A percentile compares a stretch with the other conserved stretches of the same genome.
Evolutionary conservation across 2,113 vertebrate genomes (phyloP).

Genomic region (Pseudorasbora parva): DNA sequence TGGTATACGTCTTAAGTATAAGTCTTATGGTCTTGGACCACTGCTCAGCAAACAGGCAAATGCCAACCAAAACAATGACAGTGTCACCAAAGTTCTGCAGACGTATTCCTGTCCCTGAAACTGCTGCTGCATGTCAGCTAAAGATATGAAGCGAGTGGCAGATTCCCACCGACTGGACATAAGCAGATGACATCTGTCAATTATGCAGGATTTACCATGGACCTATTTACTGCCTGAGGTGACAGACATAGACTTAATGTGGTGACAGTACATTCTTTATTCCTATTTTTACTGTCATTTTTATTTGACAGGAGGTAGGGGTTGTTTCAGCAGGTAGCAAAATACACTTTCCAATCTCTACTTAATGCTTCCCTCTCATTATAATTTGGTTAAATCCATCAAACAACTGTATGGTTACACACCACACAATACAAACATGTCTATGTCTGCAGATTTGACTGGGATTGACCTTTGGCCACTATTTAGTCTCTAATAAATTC

Average conservation of each 20-base stretch:
- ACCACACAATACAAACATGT: not conserved
- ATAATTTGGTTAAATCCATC: not conserved
- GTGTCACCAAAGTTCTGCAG: slow-evolving; percentile 86
- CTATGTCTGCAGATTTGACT: not conserved
- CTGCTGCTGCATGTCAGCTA: slow-evolving; percentile 90
- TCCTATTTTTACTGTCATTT: not conserved
- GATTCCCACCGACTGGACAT: slow-evolving; percentile 89
- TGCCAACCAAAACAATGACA: slow-evolving; percentile 85
- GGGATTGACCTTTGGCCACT: not conserved
- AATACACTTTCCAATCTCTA: not conserved
- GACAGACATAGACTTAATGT: slow-evolving; percentile 16
- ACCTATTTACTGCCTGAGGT: slow-evolving; percentile 7
- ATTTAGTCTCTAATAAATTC: not conserved
- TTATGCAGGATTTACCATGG: slow-evolving; percentile 21
- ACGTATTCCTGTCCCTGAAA: slow-evolving; percentile 87
- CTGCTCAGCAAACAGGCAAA: slow-evolving; percentile 90
- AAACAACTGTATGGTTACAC: not conserved
- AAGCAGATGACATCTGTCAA: slow-evolving; percentile 75
- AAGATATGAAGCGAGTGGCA: slow-evolving; percentile 98
- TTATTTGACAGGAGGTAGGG: not conserved
- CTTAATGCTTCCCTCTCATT: not conserved
- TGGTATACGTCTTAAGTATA: too few species aligned
- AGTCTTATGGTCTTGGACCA: slow-evolving; percentile 85
- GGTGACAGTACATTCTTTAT: slow-evolving; percentile 24
- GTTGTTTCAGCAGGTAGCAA: slow-evolving; percentile 17